These are phyloP conservation scores for Cheilosia variabilis DNA, from an alignment of 2,888 invertebrate genomes.

Conservation along the genomic window DNA sequence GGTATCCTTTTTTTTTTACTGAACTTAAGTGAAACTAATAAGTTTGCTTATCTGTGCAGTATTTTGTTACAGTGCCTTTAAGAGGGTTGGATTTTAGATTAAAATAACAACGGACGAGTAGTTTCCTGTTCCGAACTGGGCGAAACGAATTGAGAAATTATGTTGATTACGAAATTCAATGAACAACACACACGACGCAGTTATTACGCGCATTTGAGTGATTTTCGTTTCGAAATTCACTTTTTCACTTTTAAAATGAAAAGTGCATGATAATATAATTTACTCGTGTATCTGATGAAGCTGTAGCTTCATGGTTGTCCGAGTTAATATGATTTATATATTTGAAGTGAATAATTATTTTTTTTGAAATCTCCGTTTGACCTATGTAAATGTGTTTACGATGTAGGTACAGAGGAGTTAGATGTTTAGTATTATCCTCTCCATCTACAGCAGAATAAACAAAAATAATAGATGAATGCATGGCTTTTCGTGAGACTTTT, in stretches of 20 bases:
- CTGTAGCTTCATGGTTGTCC: constrained; percentile 33
- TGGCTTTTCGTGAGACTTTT: too few relatives aligned
- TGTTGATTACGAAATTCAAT: constrained; percentile 31
- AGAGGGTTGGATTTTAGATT: constrained; percentile 3
- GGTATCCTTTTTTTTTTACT: not conserved
- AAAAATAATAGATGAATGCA: too few relatives aligned
- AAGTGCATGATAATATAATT: constrained; percentile 11
- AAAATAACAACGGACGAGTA: not conserved
- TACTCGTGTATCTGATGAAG: constrained; percentile 5
- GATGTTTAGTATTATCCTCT: too few relatives aligned
- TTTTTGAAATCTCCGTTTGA: not conserved
- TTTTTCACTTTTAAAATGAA: constrained; percentile 14
- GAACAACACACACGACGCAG: not conserved
- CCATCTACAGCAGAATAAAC: too few relatives aligned
- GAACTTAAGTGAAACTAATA: constrained; percentile 15
- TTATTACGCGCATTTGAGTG: constrained; percentile 13
- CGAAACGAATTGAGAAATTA: constrained; percentile 29
- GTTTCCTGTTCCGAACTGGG: not conserved
- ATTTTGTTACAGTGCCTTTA: not conserved
- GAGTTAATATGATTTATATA: constrained; percentile 39
- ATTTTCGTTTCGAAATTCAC: constrained; percentile 4
- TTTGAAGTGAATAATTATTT: constrained; percentile 17
- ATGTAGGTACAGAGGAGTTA: not conserved
- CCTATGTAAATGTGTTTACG: not conserved
- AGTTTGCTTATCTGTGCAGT: not conserved